Evolutionary conservation across 2,797 vertebrate species (phyloP), one percentile per base, ranked within the genome.

Genomic region (Oceanodroma leucorhoa): DNA sequence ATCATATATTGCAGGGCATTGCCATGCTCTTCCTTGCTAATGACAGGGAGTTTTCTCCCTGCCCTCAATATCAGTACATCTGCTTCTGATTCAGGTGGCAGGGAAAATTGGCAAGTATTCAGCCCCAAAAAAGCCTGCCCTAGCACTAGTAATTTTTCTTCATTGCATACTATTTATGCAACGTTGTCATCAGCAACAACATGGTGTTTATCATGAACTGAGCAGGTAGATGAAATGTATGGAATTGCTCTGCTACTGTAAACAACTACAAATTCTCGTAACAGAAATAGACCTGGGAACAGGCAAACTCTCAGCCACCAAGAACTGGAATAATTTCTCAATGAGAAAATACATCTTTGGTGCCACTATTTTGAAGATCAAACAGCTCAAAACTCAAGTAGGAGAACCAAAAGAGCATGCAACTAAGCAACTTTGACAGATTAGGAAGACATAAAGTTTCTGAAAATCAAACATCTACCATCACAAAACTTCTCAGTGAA

Each of bases 1-100:
- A 16, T 51, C 61, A 41, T 1, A 26, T 2, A 41, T 3, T 38
- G 29, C 21, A 29, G 48, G 46, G 61, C 36, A 75, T 9, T 60
- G 51, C 54, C 36, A 11, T 22, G 38, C 53, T 21, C 64, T 67
- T 38, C 64, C n/a, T 8, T 64, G 78, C 60, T 85, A 51, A n/a
- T 14, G 50, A 61, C 26, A 48, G 14, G 18, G 48, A 85, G 41
- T 45, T 91, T 85, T 83, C 53, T 50, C 57, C 83, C 45, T 23
- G 21, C 45, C 53, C 69, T 90, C 66, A 72, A 0, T 51, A 58
- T 89, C 67, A 51, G 24, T 29, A 62, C 84, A 70, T 94, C 82
- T 94, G 90, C 58, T 90, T 88, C 76, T 62, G 58, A 84, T 90
- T 95, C 92, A 90, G 80, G 73, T 87, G 80, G 46, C 72, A 92